phyloP scores from a whole-genome alignment of 2,888 invertebrate genomes.

The Chrysolina americana region DNA sequence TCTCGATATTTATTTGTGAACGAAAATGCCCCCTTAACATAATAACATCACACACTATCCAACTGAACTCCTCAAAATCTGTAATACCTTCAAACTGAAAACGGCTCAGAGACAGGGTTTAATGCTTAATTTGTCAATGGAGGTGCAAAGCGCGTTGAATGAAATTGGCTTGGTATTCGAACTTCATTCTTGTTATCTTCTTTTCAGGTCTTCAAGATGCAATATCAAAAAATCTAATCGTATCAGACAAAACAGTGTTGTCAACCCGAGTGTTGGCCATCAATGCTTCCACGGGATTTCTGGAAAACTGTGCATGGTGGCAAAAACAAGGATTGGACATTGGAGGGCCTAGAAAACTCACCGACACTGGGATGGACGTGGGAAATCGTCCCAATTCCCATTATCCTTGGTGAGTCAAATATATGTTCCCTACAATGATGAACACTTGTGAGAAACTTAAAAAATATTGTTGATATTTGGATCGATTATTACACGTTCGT shows the following conservation, averaged over 20 bases:
- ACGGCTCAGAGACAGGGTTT: too few relatives aligned
- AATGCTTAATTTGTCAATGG: too few relatives aligned
- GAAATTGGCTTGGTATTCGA: background rate
- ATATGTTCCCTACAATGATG: background rate
- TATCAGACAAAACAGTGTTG: slow-evolving; percentile 74
- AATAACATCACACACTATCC: too few relatives aligned
- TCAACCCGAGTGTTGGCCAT: slow-evolving; percentile 76
- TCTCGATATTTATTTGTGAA: too few relatives aligned
- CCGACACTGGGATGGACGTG: slow-evolving; percentile 68
- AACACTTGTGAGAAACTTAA: too few relatives aligned
- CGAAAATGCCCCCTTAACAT: too few relatives aligned
- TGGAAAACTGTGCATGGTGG: slow-evolving; percentile 76
- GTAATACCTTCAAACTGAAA: too few relatives aligned
- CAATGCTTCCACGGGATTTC: slow-evolving; percentile 75
- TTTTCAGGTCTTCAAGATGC: slow-evolving; percentile 80
- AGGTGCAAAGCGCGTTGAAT: background rate
- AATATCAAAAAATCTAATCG: slow-evolving; percentile 80
- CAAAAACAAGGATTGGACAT: slow-evolving; percentile 73
- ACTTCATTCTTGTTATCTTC: background rate
- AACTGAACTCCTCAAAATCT: too few relatives aligned
- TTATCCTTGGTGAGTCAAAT: slow-evolving; percentile 77
- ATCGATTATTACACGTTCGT: too few relatives aligned
- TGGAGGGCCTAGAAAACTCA: slow-evolving; percentile 71
- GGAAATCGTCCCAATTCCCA: slow-evolving; percentile 79
- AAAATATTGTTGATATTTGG: too few relatives aligned